Evolutionary conservation across 2,888 invertebrate species (phyloP), one percentile per base, ranked within the genome.

Genomic region (Athetis lepigone): DNA sequence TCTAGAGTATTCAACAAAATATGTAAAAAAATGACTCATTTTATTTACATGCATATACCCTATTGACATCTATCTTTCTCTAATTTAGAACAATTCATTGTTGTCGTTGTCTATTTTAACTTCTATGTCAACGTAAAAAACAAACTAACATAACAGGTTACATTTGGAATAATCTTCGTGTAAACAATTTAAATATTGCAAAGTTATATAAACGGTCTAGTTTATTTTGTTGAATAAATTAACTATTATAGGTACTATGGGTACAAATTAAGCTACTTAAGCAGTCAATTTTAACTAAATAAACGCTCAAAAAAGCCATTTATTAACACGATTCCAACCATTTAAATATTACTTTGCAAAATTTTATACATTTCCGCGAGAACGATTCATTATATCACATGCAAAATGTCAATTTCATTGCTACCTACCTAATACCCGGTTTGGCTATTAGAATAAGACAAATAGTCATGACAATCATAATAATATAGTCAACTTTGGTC

Each of bases 371-470:
- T 47, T 62, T 68, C 62, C 57, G 40, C 66, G 54, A 62, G 72
- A 71, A 43, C 36, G 2, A 62, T 55, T 57, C 7, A 46, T 50
- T 40, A 39, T 70, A 78, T 78, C 76, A 76, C 79, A 75, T 69
- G 64, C 60, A 64, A 63, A 64, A 70, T 68, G 68, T 78, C 65
- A 70, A 65, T 54, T 66, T 60, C 21, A 61, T 73, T 65, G 55
- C 42, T 66, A 73, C 37, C 62, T 78, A 66, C 33, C 65, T 55
- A 73, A 63, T 79, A 78, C 76, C 79, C 68, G 72, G 61, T 63
- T 71, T 60, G 67, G 60, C 45, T 59, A 67, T 56, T 40, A 63
- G 55, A 59, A 23, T 46, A 63, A 78, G 75, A 77, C 46, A 64
- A 72, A 77, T 77, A 77, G 71, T 74, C 63, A 71, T 66, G 68